Evolutionary conservation across 1,140 invertebrate species (phyloP).

Genomic region (Laodelphax striatellus): DNA sequence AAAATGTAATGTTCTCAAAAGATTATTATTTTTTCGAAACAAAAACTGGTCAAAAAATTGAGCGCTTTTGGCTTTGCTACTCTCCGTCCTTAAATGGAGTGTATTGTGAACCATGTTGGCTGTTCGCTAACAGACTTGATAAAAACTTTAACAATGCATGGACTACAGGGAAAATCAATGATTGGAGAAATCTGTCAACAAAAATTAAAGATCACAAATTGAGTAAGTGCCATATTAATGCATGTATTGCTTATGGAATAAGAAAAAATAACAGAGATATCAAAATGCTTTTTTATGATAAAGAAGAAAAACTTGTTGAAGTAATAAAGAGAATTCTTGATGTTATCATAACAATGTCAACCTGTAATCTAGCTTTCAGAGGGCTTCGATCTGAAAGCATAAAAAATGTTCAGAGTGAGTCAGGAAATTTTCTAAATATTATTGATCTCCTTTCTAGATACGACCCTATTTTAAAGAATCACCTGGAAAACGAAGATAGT

Average conservation of each 20-base stretch:
- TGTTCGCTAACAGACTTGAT: slow-evolving; percentile 6
- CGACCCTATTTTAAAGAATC: background rate
- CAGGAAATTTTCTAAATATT: background rate
- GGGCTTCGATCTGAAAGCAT: background rate
- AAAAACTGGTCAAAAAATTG: background rate
- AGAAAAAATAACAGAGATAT: slow-evolving; percentile 3
- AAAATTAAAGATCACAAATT: slow-evolving; percentile 4
- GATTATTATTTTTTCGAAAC: slow-evolving; percentile 5
- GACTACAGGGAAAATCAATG: slow-evolving; percentile 4
- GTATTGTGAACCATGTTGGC: slow-evolving; percentile 8
- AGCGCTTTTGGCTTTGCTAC: slow-evolving; percentile 3
- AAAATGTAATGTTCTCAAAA: no score
- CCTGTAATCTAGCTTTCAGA: no score
- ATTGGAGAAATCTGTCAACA: slow-evolving; percentile 5
- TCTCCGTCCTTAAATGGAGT: slow-evolving; percentile 2
- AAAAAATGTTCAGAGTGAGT: slow-evolving; percentile 5
- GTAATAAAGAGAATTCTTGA: no score
- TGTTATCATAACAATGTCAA: no score
- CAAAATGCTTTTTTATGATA: slow-evolving; percentile 2
- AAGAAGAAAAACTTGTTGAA: no score
- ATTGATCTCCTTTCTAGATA: no score
- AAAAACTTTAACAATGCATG: slow-evolving; percentile 2
- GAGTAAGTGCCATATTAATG: slow-evolving; percentile 1
- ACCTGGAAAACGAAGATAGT: background rate
- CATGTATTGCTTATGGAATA: background rate